Conservation (phyloP, 2,113 vertebrate species). For the Bombycilla garrulus region DNA sequence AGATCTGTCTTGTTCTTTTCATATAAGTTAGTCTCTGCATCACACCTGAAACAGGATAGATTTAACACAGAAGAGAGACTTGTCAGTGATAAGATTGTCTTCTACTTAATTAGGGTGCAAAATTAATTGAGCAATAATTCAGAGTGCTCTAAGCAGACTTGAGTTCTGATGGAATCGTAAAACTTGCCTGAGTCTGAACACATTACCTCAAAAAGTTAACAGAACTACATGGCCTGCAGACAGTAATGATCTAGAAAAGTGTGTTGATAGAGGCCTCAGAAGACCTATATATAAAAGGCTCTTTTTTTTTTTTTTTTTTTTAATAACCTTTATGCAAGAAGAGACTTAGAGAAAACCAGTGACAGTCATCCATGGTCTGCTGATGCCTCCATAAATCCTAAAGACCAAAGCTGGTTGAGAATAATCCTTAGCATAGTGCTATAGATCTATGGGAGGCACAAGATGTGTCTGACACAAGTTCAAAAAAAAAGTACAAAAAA, state of each 20-base stretch:
- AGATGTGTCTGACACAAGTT: background rate
- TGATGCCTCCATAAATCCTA: background rate
- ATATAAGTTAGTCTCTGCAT: background rate
- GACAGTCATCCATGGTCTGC: background rate
- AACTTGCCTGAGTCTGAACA: background rate
- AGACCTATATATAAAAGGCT: background rate
- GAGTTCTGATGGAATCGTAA: background rate
- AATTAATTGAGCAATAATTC: slow-evolving; percentile 11
- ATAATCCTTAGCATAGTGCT: background rate
- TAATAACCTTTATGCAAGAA: background rate
- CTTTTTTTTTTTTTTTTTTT: background rate
- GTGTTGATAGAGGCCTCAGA: background rate
- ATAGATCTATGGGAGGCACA: background rate
- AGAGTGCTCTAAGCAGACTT: background rate
- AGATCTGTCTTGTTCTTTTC: background rate
- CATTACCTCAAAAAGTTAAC: background rate
- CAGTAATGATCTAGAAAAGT: background rate
- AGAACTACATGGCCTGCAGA: background rate
- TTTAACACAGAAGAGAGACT: background rate
- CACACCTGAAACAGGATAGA: background rate
- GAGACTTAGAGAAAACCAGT: background rate
- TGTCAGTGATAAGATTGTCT: background rate
- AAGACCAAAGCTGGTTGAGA: background rate
- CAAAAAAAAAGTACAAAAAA: too few relatives aligned
- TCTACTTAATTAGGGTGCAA: background rate